Base-by-base conservation (phyloP, 2,888 invertebrate genomes). In the Leptinotarsa tumamoca region DNA sequence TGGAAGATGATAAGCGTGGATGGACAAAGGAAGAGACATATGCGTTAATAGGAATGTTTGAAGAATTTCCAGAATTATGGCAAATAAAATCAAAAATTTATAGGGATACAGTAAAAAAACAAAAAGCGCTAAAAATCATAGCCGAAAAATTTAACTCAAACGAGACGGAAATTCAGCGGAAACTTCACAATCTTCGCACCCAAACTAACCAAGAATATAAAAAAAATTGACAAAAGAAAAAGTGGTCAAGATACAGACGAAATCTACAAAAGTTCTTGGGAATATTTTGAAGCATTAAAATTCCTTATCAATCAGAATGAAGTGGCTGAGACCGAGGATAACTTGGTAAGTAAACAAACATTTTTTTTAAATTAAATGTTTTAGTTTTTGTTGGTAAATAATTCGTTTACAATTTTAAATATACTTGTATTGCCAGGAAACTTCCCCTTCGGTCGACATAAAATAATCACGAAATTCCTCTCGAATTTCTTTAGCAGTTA, bases 21-120 rank as follows among this genome's bases (percentile, higher is more conserved):
- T 27, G 27, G 27, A 5, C 27, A 27, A 27, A 27, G 27, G 27
- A 5, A 27, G 27, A 27, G 5, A 5, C 5, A 27, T 27, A 5
- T 27, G 5, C 27, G 27, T 27, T 27, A 27, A 27, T 27, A 27
- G 27, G 27, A 27, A 27, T 27, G 27, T 33, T 17, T 27, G 43
- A n/a, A 66, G 21, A 21, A 23, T 23, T 17, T 17, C 43, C 43
- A 43, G 43, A 21, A 21, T 21, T 27, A 27, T 27, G 27, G 49
- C 58, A 51, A 15, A 17, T 51, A 51, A 14, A 51, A 21, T 66
- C 21, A 18, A 66, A 66, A 66, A n/a, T 21, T 33, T 66, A 21
- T 66, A 66, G 23, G 14, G 23, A 66, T 66, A 23, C 4, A 23
- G 66, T 23, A 27, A 66, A 66, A 66, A 66, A 66, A 66, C 21